Evolutionary conservation across 2,797 vertebrate genomes (phyloP), one percentile per base, ranked within the genome.

Genomic region (Cuniculus paca): DNA sequence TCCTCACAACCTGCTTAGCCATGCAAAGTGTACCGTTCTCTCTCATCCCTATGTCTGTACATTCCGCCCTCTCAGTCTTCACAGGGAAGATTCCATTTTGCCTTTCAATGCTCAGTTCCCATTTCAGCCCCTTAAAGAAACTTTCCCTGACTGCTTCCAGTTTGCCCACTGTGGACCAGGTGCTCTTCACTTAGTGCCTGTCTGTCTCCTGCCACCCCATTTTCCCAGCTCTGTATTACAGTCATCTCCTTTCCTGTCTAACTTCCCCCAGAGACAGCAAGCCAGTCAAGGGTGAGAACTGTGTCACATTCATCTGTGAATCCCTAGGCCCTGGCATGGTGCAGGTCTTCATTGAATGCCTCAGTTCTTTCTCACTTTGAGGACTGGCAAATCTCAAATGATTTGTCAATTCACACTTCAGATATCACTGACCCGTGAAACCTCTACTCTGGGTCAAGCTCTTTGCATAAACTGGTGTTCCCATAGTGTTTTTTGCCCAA

Each of bases 51-150:
- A 31, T 0, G 2, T 88, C 90, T 90, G 16, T 50, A 28, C 42
- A 36, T 60, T 91, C n/a, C 45, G 6, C 39, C 36, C 56, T 92
- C 74, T 92, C 74, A 77, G 39, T 39, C 68, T 97, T 92, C n/a
- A 82, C 0, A 2, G 22, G 16, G 61, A 36, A 65, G 72, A 90
- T 80, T 90, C 86, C 65, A 54, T 77, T 95, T 93, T 74, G 19
- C 36, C 63, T 17, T 95, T 92, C 61, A 83, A 58, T 36, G 45
- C 60, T 88, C 50, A 77, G 75, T 82, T 88, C 58, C 4, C 31
- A 56, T 74, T 84, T 61, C 20, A 81, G 36, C 61, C 85, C 85
- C 63, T 61, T 78, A 42, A 94, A 93, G 78, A 79, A 88, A 26
- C 2, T 22, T 56, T 60, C 48, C 75, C 74, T 63, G 85, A 45